phyloP scores from a whole-genome alignment of 2,113 vertebrate species.

The Anguilla rostrata region DNA sequence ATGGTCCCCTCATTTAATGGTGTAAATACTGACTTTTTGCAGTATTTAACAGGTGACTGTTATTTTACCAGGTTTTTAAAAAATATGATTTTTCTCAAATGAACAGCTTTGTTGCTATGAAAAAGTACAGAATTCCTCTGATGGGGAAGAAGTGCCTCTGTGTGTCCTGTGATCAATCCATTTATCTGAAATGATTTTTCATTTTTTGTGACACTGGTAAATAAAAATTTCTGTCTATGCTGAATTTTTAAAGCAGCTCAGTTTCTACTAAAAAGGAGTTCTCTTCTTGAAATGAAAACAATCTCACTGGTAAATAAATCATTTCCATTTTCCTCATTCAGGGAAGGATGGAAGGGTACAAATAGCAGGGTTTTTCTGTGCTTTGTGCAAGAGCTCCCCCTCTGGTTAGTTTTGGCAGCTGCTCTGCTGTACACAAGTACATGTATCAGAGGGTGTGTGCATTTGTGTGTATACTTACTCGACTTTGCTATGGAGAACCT shows the following conservation, averaged over 20 bases:
- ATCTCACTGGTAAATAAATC: no score
- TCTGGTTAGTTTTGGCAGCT: neutral
- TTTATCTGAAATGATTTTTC: neutral
- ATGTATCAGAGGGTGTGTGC: no score
- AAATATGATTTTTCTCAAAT: neutral
- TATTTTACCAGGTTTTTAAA: neutral
- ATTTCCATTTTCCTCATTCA: no score
- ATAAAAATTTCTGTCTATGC: neutral
- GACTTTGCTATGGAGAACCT: no score
- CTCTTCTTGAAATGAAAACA: no score
- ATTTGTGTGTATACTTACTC: neutral
- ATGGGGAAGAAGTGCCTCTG: constrained; percentile 10
- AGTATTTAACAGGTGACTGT: neutral
- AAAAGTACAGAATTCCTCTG: neutral
- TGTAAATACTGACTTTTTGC: neutral
- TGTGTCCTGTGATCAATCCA: neutral
- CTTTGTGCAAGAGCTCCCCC: neutral
- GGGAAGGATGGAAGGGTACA: neutral
- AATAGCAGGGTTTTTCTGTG: neutral
- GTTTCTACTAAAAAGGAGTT: neutral
- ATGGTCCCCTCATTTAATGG: neutral
- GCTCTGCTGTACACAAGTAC: neutral
- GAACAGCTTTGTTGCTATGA: neutral
- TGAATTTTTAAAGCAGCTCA: neutral
- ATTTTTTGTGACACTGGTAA: neutral